A percentile compares a stretch with the other conserved stretches of the same genome.
phyloP scores from a whole-genome alignment of 23 tunicate genomes.

The Ascidia mentula region DNA sequence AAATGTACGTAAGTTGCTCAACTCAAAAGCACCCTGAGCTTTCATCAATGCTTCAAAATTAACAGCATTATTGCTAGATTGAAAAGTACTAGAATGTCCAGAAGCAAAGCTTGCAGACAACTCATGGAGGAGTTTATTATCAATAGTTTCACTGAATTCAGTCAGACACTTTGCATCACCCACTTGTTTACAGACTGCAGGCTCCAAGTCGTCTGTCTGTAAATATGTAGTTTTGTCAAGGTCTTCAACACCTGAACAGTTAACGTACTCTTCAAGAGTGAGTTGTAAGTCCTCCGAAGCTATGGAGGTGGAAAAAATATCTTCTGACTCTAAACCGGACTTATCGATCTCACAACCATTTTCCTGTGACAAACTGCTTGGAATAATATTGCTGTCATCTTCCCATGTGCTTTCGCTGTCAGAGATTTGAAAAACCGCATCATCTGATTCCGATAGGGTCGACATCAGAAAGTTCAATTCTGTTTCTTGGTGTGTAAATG shows the following conservation, averaged over 20 bases:
- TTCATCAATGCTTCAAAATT: background rate
- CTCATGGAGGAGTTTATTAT: background rate
- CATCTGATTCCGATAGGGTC: no score
- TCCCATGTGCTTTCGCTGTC: background rate
- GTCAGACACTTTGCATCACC: background rate
- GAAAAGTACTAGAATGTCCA: background rate
- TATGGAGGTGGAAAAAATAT: background rate
- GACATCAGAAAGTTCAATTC: no score
- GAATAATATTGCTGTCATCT: background rate
- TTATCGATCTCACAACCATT: background rate
- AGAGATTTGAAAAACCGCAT: background rate
- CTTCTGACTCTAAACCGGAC: background rate
- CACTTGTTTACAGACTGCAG: background rate
- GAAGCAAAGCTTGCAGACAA: background rate
- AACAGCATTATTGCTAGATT: background rate
- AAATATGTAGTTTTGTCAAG: background rate
- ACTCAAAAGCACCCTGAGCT: background rate
- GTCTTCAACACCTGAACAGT: background rate
- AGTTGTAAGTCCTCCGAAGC: background rate
- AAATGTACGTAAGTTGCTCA: background rate
- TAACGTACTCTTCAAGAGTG: background rate
- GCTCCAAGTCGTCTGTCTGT: background rate
- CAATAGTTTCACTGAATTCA: background rate
- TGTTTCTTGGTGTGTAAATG: no score
- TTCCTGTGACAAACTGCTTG: background rate